Evolutionary conservation across 1,140 invertebrate species (phyloP), one percentile per base, ranked within the genome.

Genomic region (Drepana arcuata): DNA sequence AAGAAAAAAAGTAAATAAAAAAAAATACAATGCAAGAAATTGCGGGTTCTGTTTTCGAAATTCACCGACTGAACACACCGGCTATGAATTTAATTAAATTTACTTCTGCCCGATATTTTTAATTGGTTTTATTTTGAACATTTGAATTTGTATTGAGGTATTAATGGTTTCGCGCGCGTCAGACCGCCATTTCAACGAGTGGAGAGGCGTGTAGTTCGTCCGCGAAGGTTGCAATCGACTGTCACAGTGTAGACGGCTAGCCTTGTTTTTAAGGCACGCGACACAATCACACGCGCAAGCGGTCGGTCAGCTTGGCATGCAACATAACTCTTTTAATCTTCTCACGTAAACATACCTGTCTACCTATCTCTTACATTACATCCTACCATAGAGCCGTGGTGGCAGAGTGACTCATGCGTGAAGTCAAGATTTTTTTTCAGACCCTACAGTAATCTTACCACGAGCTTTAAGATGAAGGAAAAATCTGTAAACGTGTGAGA

Each of bases 221-320:
- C 34, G 43, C 61, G 60, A 57, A 70, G 69, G 60, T 57, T 69
- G 34, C 45, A 42, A 43, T 55, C 63, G 71, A 79, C 74, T 79
- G 74, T 65, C 64, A 60, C 63, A 48, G 40, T 34, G 33, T 35
- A 46, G 34, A 48, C 56, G 27, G 24, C 47, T 59, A 58, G 62
- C 50, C 63, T 67, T 67, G 67, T 71, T 73, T 75, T 67, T 68
- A 79, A 67, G 54, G 52, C 57, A 64, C 61, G 59, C 65, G 56
- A 59, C 41, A 29, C 49, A 47, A 43, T 34, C 47, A 37, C 40
- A 43, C 43, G 49, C 46, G 18, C 18, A 9, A 26, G 24, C 24
- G 4, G 24, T 26, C 24, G 24, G n/a, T 2, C n/a, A n/a, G n/a
- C n/a, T n/a, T n/a, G n/a, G n/a, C n/a, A n/a, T n/a, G n/a, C n/a